Base-by-base conservation (phyloP, 2,888 invertebrate species). In the Calameuta idolon region DNA sequence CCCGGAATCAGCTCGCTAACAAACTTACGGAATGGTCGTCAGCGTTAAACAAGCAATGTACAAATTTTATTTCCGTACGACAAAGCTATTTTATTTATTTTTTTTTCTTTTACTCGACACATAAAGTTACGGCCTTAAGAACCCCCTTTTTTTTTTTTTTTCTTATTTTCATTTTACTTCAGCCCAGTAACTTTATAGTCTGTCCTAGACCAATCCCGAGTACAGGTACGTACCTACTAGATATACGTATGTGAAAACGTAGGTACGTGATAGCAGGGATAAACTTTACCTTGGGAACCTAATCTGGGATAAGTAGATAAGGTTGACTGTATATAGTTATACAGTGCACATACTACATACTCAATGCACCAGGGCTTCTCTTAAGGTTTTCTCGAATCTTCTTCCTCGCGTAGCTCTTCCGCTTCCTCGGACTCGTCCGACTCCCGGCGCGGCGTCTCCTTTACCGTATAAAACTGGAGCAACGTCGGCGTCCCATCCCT, bases 301-400 rank as follows among this genome's bases (percentile, higher is more conserved):
- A 78, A 78, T 78, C 78, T 76, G 35, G 74, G 40, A 76, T 78
- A 78, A 76, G 78, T 75, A 55, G 55, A 55, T 55, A 55, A 55
- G 55, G 55, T 23, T 55, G 23, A 55, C 55, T 55, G 0, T 55
- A 55, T 55, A 55, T 2, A 55, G 55, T 23, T 55, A 55, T 55
- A 55, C 15, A 23, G 55, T 9, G 23, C 55, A 9, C 23, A 23
- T 23, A 55, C 23, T 23, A 55, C 76, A 35, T 34, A 9, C 55
- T 55, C 5, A 5, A 55, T 55, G 55, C 55, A 15, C 55, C 55
- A 55, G 55, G 55, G 55, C 23, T 55, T 55, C 55, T 55, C 55
- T 55, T 55, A 15, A 15, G 55, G 55, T 55, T 55, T 55, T 55
- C 55, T 55, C 9, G 55, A 55, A 55, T 55, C 55, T 55, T 55